A percentile compares a stretch with the other conserved stretches of the same genome.
Evolutionary conservation across 2,113 vertebrate genomes (phyloP).

Genomic region (Misgurnus anguillicaudatus): DNA sequence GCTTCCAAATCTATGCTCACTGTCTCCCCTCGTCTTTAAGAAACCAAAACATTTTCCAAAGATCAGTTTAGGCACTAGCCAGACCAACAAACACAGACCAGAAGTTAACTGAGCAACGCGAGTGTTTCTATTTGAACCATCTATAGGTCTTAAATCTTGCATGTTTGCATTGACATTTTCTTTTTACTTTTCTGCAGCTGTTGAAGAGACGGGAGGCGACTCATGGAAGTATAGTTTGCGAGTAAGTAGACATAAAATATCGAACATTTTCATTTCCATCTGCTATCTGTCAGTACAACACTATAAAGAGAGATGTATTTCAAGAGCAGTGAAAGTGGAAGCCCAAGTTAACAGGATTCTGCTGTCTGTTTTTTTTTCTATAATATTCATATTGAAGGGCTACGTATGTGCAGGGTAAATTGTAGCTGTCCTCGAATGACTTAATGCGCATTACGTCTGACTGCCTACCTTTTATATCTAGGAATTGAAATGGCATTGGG

Average conservation of each 20-base stretch:
- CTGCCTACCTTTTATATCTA: conserved; percentile 15
- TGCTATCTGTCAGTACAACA: background rate
- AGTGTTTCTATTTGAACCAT: too few relatives aligned
- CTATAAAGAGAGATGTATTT: background rate
- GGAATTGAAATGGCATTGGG: conserved; percentile 31
- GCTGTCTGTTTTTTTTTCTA: background rate
- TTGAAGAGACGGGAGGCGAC: conserved; percentile 94
- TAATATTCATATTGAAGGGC: background rate
- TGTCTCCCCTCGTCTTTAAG: too few relatives aligned
- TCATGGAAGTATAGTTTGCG: conserved; percentile 98
- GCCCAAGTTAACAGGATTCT: background rate
- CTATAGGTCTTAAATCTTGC: too few relatives aligned
- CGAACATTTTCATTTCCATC: background rate
- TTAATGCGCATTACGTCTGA: conserved; percentile 25
- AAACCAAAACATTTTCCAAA: too few relatives aligned
- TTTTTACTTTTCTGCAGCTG: too few relatives aligned
- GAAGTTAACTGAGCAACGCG: too few relatives aligned
- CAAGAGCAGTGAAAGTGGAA: background rate
- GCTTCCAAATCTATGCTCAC: too few relatives aligned
- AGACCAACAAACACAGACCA: too few relatives aligned
- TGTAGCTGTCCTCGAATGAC: conserved; percentile 13
- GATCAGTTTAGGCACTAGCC: too few relatives aligned
- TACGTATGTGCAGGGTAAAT: conserved; percentile 8
- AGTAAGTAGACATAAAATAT: conserved; percentile 74
- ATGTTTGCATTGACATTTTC: too few relatives aligned